Percentiles rank a stretch among this genome's conserved stretches.
Evolutionary conservation across 2,888 invertebrate genomes (phyloP).

Genomic region (Trichacis sp.): DNA sequence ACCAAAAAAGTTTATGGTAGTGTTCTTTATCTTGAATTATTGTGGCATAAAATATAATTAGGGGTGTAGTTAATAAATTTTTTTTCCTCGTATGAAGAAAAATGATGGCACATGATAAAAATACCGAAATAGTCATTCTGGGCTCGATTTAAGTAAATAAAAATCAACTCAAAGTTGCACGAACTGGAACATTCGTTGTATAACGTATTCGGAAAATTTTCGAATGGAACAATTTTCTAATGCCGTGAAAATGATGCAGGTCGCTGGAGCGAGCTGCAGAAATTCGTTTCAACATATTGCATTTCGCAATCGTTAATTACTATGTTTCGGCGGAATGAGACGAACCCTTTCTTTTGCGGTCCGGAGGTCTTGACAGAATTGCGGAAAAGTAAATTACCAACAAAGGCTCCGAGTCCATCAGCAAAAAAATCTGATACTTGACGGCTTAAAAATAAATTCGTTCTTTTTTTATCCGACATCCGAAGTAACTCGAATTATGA

Average conservation of each 20-base stretch:
- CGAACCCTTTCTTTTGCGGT: constrained; percentile 17
- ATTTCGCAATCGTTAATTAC: constrained; percentile 35
- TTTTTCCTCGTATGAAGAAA: too few relatives aligned
- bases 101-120: too few relatives aligned
- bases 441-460: constrained; percentile 8
- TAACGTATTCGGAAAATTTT: too few relatives aligned
- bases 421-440: not conserved
- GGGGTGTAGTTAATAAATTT: too few relatives aligned
- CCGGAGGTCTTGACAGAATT: constrained; percentile 24
- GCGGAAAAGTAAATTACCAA: constrained; percentile 28
- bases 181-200: too few relatives aligned
- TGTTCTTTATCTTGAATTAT: too few relatives aligned
- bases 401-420: constrained; percentile 4
- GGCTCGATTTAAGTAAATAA: too few relatives aligned
- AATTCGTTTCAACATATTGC: constrained; percentile 15
- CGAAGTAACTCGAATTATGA: constrained; percentile 22
- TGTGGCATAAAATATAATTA: too few relatives aligned
- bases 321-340: constrained; percentile 26
- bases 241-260: constrained; percentile 22
- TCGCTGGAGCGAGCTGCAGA: constrained; percentile 22
- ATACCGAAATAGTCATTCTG: too few relatives aligned
- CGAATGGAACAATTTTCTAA: too few relatives aligned
- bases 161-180: too few relatives aligned
- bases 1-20: too few relatives aligned
- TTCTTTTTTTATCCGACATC: constrained; percentile 18